Percentiles rank a stretch among this genome's conserved stretches.
These are phyloP conservation scores for Ctenicera cuprea DNA, from an alignment of 2,888 invertebrate species.

Conservation along the genomic window DNA sequence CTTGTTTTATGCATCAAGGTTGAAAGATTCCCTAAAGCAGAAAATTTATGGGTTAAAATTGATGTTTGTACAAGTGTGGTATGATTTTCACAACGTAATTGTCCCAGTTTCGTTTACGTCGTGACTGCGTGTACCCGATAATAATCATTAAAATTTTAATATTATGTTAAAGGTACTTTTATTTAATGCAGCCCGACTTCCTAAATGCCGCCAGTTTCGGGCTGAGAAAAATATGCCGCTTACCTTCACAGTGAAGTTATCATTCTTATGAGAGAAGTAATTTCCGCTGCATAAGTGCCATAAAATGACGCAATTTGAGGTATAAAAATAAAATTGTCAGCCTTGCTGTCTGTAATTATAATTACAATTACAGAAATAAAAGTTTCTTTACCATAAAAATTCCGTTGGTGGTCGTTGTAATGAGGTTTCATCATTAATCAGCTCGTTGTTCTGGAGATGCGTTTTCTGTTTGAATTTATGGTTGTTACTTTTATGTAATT, in stretches of 20 bases:
- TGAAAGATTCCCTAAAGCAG: slow-evolving; percentile 31
- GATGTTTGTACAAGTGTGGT: slow-evolving; percentile 24
- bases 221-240: slow-evolving; percentile 3
- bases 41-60: slow-evolving; percentile 32
- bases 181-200: too few relatives aligned
- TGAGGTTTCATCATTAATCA: slow-evolving; percentile 1
- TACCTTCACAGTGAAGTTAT: neutral
- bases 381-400: slow-evolving; percentile 6
- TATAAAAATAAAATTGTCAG: slow-evolving; percentile 22
- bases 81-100: slow-evolving; percentile 38
- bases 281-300: slow-evolving; percentile 7
- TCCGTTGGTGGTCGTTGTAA: neutral
- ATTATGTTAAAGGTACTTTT: neutral
- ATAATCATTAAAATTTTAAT: slow-evolving; percentile 28
- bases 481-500: too few relatives aligned
- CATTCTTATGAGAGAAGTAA: neutral
- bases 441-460: too few relatives aligned
- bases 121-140: slow-evolving; percentile 25
- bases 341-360: neutral
- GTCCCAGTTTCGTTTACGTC: slow-evolving; percentile 37
- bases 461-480: too few relatives aligned
- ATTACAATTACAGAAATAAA: slow-evolving; percentile 11
- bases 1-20: slow-evolving; percentile 23
- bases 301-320: slow-evolving; percentile 15
- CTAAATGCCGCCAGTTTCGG: neutral